phyloP scores from a whole-genome alignment of 2,888 invertebrate genomes.

The Mamestra brassicae region DNA sequence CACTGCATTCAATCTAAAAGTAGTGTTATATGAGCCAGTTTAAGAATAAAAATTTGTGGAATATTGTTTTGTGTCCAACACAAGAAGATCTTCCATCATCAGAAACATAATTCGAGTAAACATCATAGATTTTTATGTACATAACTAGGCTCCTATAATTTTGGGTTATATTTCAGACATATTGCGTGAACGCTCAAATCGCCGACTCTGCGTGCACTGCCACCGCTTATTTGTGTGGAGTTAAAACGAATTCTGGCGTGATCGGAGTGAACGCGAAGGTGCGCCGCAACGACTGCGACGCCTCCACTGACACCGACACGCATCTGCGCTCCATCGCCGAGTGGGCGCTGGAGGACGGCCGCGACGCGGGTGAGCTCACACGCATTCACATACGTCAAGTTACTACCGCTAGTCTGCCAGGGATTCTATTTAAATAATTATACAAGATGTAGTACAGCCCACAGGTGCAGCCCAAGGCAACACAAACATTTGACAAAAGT shows the following conservation, averaged over 20 bases:
- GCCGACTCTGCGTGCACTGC: slow-evolving; percentile 93
- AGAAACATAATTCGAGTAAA: too few species aligned
- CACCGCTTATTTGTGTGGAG: slow-evolving; percentile 92
- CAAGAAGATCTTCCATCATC: too few species aligned
- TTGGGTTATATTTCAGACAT: slow-evolving; percentile 80
- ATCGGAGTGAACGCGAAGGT: slow-evolving; percentile 93
- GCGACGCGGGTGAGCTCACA: slow-evolving; percentile 75
- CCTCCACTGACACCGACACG: slow-evolving; percentile 86
- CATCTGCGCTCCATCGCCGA: slow-evolving; percentile 92
- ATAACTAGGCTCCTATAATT: background rate
- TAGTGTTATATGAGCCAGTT: too few species aligned
- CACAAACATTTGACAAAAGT: background rate
- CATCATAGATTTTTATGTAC: too few species aligned
- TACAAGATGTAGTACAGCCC: background rate
- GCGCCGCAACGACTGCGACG: slow-evolving; percentile 90
- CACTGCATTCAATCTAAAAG: too few species aligned
- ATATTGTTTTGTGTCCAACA: too few species aligned
- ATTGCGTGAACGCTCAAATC: slow-evolving; percentile 91
- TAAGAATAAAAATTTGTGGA: too few species aligned
- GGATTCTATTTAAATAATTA: background rate
- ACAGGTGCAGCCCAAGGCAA: background rate
- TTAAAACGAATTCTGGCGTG: slow-evolving; percentile 91
- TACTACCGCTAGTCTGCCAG: background rate
- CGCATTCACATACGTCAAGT: too few species aligned
- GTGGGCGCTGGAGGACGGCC: slow-evolving; percentile 91